A percentile compares a stretch with the other conserved stretches of the same genome.
phyloP scores from a whole-genome alignment of 2,888 invertebrate species.

The Isotomurus palustris region DNA sequence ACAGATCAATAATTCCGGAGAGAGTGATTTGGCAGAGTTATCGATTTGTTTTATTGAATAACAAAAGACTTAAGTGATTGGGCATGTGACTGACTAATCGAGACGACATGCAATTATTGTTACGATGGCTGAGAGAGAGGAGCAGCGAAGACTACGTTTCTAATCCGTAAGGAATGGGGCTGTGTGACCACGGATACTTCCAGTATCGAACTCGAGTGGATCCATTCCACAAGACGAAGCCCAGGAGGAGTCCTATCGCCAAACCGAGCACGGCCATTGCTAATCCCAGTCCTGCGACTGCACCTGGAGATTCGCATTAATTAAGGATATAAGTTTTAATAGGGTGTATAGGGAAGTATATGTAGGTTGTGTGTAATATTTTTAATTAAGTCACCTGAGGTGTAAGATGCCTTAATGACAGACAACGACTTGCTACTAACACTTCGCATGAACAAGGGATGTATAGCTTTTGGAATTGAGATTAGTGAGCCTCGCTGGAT shows the following conservation, averaged over 20 bases:
- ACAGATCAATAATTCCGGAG: too few relatives aligned
- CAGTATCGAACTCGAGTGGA: constrained; percentile 47
- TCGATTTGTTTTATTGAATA: too few relatives aligned
- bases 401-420: constrained; percentile 47
- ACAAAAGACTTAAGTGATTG: too few relatives aligned
- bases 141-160: too few relatives aligned
- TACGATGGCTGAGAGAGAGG: too few relatives aligned
- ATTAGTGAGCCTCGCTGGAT: constrained; percentile 48
- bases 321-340: not conserved
- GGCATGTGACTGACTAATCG: too few relatives aligned
- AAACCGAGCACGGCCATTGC: constrained; percentile 50
- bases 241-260: constrained; percentile 48
- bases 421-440: constrained; percentile 43
- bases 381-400: constrained; percentile 42
- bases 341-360: not conserved
- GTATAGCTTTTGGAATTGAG: constrained; percentile 47
- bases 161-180: constrained; percentile 42
- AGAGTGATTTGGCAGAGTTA: too few relatives aligned
- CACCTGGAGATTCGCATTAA: constrained; percentile 46
- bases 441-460: constrained; percentile 46
- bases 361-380: too few relatives aligned
- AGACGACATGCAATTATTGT: too few relatives aligned
- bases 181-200: constrained; percentile 40
- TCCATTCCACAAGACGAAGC: constrained; percentile 49
- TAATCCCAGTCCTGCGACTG: constrained; percentile 50